Evolutionary conservation across 2,113 vertebrate species (phyloP), one percentile per base, ranked within the genome.

Genomic region (Oriolus oriolus): DNA sequence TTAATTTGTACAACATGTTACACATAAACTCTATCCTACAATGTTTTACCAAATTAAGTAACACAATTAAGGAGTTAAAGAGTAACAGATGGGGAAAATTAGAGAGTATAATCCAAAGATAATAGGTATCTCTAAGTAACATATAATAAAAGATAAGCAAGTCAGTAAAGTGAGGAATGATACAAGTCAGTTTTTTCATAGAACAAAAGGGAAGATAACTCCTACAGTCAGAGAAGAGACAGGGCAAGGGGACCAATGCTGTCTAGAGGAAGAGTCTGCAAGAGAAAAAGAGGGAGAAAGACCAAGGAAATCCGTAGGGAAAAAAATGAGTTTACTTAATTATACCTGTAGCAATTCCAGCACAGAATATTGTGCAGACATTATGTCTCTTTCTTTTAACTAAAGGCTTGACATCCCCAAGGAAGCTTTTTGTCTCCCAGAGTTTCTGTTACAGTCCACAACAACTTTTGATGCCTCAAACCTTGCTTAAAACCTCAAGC

Each of bases 1-100:
- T 81, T 94, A 89, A 93, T 90, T 90, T 84, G 79, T 86, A 92
- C 88, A 81, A 49, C 74, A 87, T 73, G 90, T 89, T 90, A 87
- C 77, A 89, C 41, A 80, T 61, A 81, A 95, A 89, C 69, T 39
- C 73, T 53, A 84, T 30, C 61, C 76, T 77, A 47, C 41, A 45
- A 57, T 28, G 23, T 84, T 93, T 92, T 53, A 78, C 88, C 50
- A 79, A 95, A 95, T 81, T 87, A 88, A 93, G 39, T 54, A 77
- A 79, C 64, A 79, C 64, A 95, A 78, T 90, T 93, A 84, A 42
- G 64, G 41, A 93, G 71, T 87, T 96, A 85, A 94, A 96, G 31
- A 90, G 60, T 73, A 89, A 89, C 74, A 94, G 89, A 95, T 70
- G 75, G 39, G 47, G 35, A 16, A 94, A 90, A 90, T 75, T 44